These are phyloP conservation scores for Heteronetta atricapilla DNA, from an alignment of 2,113 vertebrate species.

Conservation along the genomic window DNA sequence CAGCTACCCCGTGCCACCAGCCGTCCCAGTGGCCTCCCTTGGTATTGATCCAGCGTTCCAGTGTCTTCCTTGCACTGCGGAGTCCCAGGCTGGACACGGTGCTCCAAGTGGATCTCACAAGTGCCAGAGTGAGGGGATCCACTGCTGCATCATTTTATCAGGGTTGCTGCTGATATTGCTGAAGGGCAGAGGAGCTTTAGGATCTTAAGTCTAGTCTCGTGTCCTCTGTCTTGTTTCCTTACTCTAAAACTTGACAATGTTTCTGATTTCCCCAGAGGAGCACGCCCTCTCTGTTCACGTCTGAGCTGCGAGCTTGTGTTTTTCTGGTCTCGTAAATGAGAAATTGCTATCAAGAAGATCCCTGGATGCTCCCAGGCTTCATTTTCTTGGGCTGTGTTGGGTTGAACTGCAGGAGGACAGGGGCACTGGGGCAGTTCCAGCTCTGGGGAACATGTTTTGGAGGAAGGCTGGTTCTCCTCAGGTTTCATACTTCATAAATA, in stretches of 20 bases:
- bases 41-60: neutral
- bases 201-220: no score
- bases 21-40: neutral
- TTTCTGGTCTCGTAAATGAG: no score
- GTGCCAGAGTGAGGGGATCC: neutral
- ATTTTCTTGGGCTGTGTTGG: no score
- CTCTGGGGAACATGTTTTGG: neutral
- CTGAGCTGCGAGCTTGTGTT: no score
- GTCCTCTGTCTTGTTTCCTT: no score
- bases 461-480: neutral
- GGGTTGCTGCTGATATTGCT: neutral
- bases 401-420: neutral
- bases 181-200: neutral
- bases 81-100: neutral
- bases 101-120: neutral
- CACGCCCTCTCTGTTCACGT: neutral
- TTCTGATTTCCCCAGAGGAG: neutral
- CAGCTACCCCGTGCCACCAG: accelerated
- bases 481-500: neutral
- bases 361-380: no score
- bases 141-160: neutral
- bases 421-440: neutral
- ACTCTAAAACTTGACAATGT: neutral
- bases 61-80: neutral
- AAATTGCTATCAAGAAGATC: no score